Conservation (phyloP, 2,888 invertebrate species). For the Chalcosyrphus nemorum region DNA sequence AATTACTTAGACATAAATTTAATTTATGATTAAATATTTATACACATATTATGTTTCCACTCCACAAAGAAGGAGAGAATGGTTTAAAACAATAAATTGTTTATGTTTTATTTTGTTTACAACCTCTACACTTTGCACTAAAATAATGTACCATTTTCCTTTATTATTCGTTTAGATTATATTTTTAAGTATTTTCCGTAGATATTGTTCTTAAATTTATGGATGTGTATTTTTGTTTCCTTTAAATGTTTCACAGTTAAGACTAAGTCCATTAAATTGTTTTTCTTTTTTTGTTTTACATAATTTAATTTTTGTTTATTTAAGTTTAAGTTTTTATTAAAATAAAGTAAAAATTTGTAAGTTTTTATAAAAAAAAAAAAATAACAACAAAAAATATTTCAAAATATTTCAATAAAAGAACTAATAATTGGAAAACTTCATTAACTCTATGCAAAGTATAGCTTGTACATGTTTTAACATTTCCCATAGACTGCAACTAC, state of each 20-base stretch:
- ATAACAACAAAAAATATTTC: conserved; percentile 16
- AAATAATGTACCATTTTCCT: conserved; percentile 88
- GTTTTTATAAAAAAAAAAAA: background rate
- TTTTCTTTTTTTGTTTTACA: background rate
- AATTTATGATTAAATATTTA: background rate
- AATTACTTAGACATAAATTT: conserved; percentile 9
- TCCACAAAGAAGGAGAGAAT: conserved; percentile 20
- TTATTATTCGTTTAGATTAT: conserved; percentile 64
- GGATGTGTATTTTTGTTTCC: conserved; percentile 21
- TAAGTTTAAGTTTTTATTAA: background rate
- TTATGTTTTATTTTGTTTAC: conserved; percentile 81
- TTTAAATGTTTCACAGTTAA: background rate
- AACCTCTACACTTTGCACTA: conserved; percentile 96
- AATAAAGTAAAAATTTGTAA: background rate
- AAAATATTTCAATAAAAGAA: conserved; percentile 45
- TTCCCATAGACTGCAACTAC: conserved; percentile 76
- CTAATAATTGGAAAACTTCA: conserved; percentile 87
- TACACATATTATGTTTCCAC: conserved; percentile 8
- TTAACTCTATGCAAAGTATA: conserved; percentile 97
- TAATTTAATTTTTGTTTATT: background rate
- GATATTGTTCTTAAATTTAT: conserved; percentile 48
- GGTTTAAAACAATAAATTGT: background rate
- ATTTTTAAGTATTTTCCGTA: conserved; percentile 72
- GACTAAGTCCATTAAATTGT: background rate
- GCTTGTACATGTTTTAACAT: conserved; percentile 85